Conservation (phyloP, 2,888 invertebrate species). For the Lepidocyrtoides sp. region DNA sequence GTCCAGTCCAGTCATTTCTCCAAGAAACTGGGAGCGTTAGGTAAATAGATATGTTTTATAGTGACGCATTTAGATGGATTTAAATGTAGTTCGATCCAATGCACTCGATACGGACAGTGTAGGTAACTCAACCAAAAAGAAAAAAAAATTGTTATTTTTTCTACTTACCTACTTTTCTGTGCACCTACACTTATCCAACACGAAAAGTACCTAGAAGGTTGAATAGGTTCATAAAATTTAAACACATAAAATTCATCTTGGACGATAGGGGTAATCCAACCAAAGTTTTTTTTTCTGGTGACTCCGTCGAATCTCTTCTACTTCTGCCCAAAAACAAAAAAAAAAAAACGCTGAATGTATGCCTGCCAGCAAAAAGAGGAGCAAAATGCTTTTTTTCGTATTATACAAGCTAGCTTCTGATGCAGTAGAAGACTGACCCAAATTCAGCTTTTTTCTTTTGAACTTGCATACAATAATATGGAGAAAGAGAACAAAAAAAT, state of each 20-base stretch:
- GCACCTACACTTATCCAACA: not conserved
- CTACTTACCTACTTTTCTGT: not conserved
- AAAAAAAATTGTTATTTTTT: slow-evolving; percentile 16
- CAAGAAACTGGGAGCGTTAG: not conserved
- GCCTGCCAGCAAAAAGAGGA: slow-evolving; percentile 47
- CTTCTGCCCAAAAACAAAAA: not conserved
- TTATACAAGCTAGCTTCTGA: not conserved
- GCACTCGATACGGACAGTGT: not conserved
- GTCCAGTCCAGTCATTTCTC: not conserved
- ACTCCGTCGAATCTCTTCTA: slow-evolving; percentile 5
- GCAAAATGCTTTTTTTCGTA: not conserved
- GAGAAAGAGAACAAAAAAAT: not conserved
- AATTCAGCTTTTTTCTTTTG: slow-evolving; percentile 3
- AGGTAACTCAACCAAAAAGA: slow-evolving; percentile 30
- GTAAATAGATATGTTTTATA: too few species aligned
- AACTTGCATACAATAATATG: slow-evolving; percentile 18
- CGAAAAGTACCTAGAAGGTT: too few species aligned
- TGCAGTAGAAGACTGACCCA: not conserved
- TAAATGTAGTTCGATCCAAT: not conserved
- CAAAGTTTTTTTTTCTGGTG: slow-evolving; percentile 32
- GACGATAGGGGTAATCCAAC: slow-evolving; percentile 14
- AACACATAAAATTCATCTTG: not conserved
- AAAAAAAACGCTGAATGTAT: not conserved
- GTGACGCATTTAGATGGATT: not conserved
- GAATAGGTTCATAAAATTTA: not conserved